These are phyloP conservation scores for Pangasianodon gigas DNA, from an alignment of 2,113 vertebrate genomes.

Conservation along the genomic window DNA sequence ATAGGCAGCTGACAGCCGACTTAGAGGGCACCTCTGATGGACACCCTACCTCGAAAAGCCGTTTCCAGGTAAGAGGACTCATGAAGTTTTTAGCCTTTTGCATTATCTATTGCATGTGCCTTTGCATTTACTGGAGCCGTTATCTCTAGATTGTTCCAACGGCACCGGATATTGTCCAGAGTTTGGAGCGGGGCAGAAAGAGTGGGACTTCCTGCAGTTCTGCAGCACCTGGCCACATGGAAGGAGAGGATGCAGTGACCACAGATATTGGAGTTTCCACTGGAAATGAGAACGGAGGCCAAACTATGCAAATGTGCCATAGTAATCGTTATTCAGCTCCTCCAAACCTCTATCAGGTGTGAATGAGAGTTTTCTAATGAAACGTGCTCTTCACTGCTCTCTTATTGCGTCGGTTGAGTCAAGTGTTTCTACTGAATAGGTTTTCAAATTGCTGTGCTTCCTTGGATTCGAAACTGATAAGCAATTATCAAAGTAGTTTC, in stretches of 20 bases:
- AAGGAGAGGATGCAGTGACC: constrained; percentile 38
- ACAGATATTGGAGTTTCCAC: constrained; percentile 68
- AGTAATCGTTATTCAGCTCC: constrained; percentile 90
- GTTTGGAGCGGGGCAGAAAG: constrained; percentile 67
- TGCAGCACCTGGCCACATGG: constrained; percentile 60
- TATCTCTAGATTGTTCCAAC: constrained; percentile 66
- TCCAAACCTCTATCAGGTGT: constrained; percentile 85
- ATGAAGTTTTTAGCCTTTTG: neutral
- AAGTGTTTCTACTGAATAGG: neutral
- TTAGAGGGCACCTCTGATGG: constrained; percentile 40
- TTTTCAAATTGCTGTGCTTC: neutral
- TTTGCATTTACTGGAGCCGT: neutral
- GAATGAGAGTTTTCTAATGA: neutral
- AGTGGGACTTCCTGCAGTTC: constrained; percentile 34
- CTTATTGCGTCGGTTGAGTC: neutral
- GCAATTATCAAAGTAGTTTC: neutral
- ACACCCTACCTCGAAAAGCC: constrained; percentile 55
- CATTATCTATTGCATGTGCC: neutral
- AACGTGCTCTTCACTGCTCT: neutral
- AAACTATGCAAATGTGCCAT: constrained; percentile 70
- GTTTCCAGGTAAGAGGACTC: constrained; percentile 67
- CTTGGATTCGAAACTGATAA: neutral
- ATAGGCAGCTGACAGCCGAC: constrained; percentile 51
- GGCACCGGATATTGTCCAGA: constrained; percentile 74
- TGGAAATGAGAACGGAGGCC: constrained; percentile 82